Conservation (phyloP, 2,797 vertebrate genomes). For the Agapornis canus region DNA sequence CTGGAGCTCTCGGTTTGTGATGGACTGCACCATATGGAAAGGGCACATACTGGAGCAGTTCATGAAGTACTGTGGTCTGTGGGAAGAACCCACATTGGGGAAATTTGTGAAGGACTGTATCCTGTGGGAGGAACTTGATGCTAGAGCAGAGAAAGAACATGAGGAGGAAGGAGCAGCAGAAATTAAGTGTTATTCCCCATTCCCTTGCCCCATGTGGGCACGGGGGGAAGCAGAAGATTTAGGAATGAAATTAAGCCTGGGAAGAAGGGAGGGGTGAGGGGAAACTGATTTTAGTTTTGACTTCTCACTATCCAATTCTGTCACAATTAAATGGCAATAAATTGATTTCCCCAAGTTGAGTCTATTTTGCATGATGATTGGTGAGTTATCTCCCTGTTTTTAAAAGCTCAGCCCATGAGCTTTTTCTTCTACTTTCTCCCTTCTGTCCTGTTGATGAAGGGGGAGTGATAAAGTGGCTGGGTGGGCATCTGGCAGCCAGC, state of each 20-base stretch:
- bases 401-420: not conserved
- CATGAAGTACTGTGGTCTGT: not conserved
- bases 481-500: not conserved
- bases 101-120: not conserved
- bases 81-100: not conserved
- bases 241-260: not conserved
- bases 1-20: not conserved
- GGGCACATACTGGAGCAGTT: not conserved
- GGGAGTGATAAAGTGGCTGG: not conserved
- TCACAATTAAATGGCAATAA: not conserved
- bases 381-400: not conserved
- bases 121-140: not conserved
- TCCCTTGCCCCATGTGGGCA: accelerated
- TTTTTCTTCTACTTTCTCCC: not conserved
- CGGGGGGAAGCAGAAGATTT: not conserved
- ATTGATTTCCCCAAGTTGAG: not conserved
- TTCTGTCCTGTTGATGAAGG: not conserved
- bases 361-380: not conserved
- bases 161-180: not conserved
- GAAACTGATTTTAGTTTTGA: not conserved
- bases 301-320: not conserved
- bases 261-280: not conserved
- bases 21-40: not conserved
- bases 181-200: not conserved
- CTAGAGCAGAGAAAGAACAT: not conserved